Evolutionary conservation across 2,888 invertebrate genomes (phyloP).

Genomic region (Coelinius sp.): DNA sequence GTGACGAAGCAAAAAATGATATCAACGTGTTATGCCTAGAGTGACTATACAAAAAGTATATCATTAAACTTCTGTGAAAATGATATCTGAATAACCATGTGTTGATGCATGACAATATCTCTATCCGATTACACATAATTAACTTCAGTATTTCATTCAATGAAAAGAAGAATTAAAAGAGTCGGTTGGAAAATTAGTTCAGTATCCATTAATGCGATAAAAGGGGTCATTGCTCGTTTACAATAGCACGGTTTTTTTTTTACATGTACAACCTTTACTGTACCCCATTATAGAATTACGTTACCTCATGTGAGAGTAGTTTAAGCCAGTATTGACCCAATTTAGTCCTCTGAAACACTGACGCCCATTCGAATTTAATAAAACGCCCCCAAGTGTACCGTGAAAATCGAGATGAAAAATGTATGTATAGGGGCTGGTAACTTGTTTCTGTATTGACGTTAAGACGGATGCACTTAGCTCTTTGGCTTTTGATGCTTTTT

Average conservation of each 20-base stretch:
- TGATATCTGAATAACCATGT: not conserved
- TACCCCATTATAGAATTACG: constrained; percentile 33
- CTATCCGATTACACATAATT: not conserved
- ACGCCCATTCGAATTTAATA: constrained; percentile 38
- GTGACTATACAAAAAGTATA: too few species aligned
- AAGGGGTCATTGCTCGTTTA: not conserved
- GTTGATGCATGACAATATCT: not conserved
- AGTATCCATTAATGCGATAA: not conserved
- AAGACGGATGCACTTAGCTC: constrained; percentile 5
- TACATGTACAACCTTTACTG: constrained; percentile 1
- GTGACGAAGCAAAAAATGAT: not conserved
- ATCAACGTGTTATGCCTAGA: not conserved
- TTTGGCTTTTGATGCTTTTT: not conserved
- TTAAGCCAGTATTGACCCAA: constrained; percentile 46
- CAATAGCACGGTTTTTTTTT: not conserved
- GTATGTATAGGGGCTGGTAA: not conserved
- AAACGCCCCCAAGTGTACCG: constrained; percentile 16
- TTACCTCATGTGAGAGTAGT: constrained; percentile 30
- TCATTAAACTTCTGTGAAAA: not conserved
- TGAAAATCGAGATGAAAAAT: not conserved
- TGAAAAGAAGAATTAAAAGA: not conserved
- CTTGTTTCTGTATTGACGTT: constrained; percentile 3
- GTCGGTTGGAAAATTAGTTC: not conserved
- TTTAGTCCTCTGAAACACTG: constrained; percentile 35
- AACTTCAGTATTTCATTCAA: not conserved